Evolutionary conservation across 2,113 vertebrate genomes (phyloP).

Genomic region (Bagarius yarrelli): DNA sequence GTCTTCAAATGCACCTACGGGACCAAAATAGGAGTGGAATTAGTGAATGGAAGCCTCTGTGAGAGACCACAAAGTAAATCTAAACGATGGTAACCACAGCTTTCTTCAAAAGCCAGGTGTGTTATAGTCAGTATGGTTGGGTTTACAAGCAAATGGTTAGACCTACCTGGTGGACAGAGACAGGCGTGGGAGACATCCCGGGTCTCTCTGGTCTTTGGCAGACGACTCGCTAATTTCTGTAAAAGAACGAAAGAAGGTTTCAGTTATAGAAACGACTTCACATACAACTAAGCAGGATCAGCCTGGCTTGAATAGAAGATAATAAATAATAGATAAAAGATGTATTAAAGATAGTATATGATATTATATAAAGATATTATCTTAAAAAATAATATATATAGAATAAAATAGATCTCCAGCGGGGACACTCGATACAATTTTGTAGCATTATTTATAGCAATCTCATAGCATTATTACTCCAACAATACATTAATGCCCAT

Average conservation of each 20-base stretch:
- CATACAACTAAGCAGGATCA: not conserved
- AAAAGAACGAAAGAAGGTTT: slow-evolving; percentile 21
- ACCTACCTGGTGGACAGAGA: slow-evolving; percentile 74
- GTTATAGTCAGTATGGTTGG: slow-evolving; percentile 7
- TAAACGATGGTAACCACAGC: not conserved
- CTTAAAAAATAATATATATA: too few species aligned
- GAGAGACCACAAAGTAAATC: slow-evolving; percentile 21
- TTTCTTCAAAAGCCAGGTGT: slow-evolving; percentile 35
- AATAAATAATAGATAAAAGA: too few species aligned
- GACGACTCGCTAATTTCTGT: slow-evolving; percentile 70
- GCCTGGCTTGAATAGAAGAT: not conserved
- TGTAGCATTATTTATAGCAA: not conserved
- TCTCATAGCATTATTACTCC: slow-evolving; percentile 14
- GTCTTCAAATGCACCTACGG: slow-evolving; percentile 10
- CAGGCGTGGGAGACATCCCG: slow-evolving; percentile 68
- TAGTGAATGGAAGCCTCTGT: not conserved
- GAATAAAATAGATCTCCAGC: too few species aligned
- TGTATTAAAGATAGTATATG: too few species aligned
- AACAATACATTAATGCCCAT: not conserved
- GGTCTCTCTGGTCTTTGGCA: slow-evolving; percentile 67
- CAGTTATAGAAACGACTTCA: not conserved
- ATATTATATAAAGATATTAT: too few species aligned
- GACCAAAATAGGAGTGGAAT: not conserved
- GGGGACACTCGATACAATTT: too few species aligned
- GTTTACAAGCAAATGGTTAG: not conserved